These are phyloP conservation scores for Menidia menidia DNA, from an alignment of 2,797 vertebrate genomes.

Conservation along the genomic window DNA sequence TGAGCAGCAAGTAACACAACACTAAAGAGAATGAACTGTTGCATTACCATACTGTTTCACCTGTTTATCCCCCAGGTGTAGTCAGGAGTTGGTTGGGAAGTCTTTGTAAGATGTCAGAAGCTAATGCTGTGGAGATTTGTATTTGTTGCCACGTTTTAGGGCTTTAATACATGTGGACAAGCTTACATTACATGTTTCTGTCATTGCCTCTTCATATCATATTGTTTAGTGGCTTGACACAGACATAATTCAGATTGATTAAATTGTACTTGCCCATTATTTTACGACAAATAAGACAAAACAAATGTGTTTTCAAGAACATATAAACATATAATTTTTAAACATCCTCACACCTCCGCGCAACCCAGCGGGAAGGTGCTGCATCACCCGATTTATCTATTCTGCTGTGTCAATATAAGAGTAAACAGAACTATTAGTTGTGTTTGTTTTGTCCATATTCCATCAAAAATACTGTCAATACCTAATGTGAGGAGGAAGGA, in stretches of 20 bases:
- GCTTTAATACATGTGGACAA: not conserved
- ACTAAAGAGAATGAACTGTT: not conserved
- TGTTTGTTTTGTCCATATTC: not conserved
- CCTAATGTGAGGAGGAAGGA: not conserved
- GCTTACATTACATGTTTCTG: not conserved
- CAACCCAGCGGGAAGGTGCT: not conserved
- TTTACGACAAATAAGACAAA: not conserved
- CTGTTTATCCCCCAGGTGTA: not conserved
- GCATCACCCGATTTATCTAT: not conserved
- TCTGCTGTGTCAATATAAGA: not conserved
- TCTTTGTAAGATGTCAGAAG: conserved; percentile 5
- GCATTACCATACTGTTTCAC: not conserved
- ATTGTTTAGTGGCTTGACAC: not conserved
- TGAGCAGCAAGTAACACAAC: not conserved
- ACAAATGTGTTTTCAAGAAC: not conserved
- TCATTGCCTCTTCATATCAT: not conserved
- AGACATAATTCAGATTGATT: not conserved
- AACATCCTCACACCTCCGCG: not conserved
- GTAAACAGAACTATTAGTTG: not conserved
- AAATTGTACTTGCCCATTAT: not conserved
- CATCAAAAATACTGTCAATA: not conserved
- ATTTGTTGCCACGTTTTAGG: not conserved
- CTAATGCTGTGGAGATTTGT: not conserved
- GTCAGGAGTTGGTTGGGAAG: not conserved
- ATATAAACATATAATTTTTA: not conserved